Base-by-base conservation (phyloP, 2,888 invertebrate species). In the Noctua comes region DNA sequence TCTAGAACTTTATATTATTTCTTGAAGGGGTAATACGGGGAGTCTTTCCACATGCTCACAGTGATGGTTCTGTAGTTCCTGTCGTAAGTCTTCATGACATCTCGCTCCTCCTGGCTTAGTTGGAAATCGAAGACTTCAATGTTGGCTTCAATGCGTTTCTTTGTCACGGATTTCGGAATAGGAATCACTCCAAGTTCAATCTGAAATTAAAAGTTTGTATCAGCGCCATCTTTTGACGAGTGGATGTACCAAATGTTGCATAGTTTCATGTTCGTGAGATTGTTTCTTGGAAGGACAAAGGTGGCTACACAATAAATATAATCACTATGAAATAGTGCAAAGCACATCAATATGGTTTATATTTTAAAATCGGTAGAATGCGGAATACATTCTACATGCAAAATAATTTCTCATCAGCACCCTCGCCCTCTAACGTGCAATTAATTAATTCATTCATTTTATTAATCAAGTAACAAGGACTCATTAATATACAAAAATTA, bases 111-210 rank as follows among this genome's bases (percentile, higher is more conserved):
- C 2, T 90, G 88, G 0, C 89, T 91, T 71, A 96, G 90, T 24
- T 86, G 48, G 89, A 96, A 95, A 89, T 96, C 94, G 84, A 95
- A 96, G 1, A 96, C 90, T 51, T 92, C 90, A 6, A 95, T 88
- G 87, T 96, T 96, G 83, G 94, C 88, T 59, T 92, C 89, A 11
- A 96, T 90, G 0, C 94, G 92, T 0, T 87, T 76, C 77, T 91
- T 91, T 2, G 90, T 94, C 3, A 93, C 86, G 0, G 95, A 93
- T 72, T 96, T 96, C 0, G 96, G 96, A 7, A 96, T 94, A 0
- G 96, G 95, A 1, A 93, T 91, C 3, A 95, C 94, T 11, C 94
- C 95, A 0, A 96, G 76, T 54, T 96, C 95, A 73, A 94, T 87
- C 96, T 96, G 92, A 7, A 89, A 84, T 8, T 51, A 5, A 16